A percentile compares a stretch with the other conserved stretches of the same genome.
phyloP scores from a whole-genome alignment of 1,140 invertebrate species.

The Parapsyche elsis region DNA sequence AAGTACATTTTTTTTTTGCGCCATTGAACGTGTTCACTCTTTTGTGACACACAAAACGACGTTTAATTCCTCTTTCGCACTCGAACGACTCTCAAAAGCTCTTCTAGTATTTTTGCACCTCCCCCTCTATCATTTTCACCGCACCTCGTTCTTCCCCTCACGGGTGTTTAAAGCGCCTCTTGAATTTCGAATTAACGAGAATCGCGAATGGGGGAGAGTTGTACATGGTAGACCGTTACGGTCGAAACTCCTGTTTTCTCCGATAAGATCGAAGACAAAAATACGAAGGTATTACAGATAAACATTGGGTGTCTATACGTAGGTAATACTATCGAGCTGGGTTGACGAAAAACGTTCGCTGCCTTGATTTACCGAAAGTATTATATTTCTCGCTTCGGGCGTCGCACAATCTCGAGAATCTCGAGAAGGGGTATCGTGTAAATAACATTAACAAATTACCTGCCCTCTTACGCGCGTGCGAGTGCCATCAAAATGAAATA shows the following conservation, averaged over 20 bases:
- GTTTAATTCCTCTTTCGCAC: constrained; percentile 10
- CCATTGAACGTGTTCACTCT: constrained; percentile 2
- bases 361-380: background rate
- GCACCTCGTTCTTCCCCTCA: background rate
- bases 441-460: constrained; percentile 5
- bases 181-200: constrained; percentile 1
- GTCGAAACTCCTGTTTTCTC: background rate
- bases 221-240: too few relatives aligned
- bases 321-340: too few relatives aligned
- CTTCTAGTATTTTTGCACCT: background rate
- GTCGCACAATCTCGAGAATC: background rate
- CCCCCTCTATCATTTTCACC: background rate
- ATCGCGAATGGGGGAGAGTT: background rate
- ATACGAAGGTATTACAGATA: background rate
- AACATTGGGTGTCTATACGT: too few relatives aligned
- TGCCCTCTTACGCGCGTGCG: background rate
- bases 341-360: too few relatives aligned
- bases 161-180: background rate
- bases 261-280: background rate
- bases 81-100: background rate
- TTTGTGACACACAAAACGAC: constrained; percentile 10
- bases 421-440: background rate
- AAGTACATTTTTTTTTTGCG: background rate
- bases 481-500: background rate
- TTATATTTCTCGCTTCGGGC: background rate